Base-by-base conservation (phyloP, 2,888 invertebrate species). In the Odontothrips loti region DNA sequence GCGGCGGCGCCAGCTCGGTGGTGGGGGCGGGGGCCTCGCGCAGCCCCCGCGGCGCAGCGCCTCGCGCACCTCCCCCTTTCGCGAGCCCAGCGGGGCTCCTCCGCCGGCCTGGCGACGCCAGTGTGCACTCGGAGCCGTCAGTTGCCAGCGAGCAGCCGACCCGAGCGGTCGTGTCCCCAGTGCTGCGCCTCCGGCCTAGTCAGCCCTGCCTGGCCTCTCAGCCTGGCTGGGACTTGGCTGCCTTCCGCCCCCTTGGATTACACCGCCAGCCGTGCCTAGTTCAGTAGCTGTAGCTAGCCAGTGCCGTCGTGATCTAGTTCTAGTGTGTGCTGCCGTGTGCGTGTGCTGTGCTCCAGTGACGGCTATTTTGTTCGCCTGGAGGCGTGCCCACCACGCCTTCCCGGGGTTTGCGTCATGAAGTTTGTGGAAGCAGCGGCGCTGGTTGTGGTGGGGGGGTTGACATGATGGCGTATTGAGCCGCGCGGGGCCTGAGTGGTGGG, bases 391-490 rank as follows among this genome's bases (percentile, higher is more conserved):
- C 34, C 34, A 43, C 34, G 34, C 34, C 34, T 43, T 58, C 4
- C 58, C 20, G 58, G 23, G 68, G 27, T 75, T 27, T 58, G 58
- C 58, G 20, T 58, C 58, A 58, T 58, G 58, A 20, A 17, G 58
- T 58, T 27, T 27, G 23, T n/a, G 27, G 68, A 23, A 20, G 51
- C 9, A 10, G 51, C 2, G 58, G 58, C 15, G 51, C 15, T 51
- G 51, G 51, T 51, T n/a, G 68, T 68, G 68, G 68, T n/a, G 68
- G 27, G 68, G 68, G 68, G 68, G n/a, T 27, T 75, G 68, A 23
- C 68, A 27, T 75, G 23, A 75, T 75, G 68, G 23, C 27, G 68
- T 75, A 75, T 75, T 75, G 68, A 75, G 68, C 68, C 34, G 6
- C 34, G 34, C 34, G 68, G 27, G 23, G 23, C 68, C 68, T 27